Conservation (phyloP, 2,113 vertebrate genomes). For the Silurus glanis region DNA sequence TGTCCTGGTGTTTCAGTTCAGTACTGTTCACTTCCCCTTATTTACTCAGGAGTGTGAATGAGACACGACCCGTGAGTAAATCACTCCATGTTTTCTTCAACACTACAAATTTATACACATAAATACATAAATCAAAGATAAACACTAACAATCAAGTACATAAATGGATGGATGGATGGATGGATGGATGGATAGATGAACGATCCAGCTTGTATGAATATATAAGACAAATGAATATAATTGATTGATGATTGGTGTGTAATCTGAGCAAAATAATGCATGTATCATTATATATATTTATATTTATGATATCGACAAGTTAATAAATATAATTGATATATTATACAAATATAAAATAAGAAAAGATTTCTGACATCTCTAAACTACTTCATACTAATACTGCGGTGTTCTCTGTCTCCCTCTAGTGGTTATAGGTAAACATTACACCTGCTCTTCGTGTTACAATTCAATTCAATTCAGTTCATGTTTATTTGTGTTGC, state of each 20-base stretch:
- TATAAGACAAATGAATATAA: neutral
- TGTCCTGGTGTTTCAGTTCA: neutral
- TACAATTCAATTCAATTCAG: too few species aligned
- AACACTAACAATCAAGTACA: neutral
- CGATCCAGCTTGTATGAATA: neutral
- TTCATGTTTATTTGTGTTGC: too few species aligned
- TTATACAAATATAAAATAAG: neutral
- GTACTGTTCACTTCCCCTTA: neutral
- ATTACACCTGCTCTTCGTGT: neutral
- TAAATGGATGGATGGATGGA: too few species aligned
- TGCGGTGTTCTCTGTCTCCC: neutral
- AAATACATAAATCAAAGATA: neutral
- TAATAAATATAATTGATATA: neutral
- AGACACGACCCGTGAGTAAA: neutral
- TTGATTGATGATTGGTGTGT: neutral
- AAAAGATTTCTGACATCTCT: neutral
- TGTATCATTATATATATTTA: too few species aligned
- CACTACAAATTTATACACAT: neutral
- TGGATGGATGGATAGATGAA: too few species aligned
- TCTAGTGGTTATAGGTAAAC: neutral
- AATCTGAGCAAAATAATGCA: neutral
- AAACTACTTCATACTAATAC: neutral
- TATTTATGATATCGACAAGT: neutral
- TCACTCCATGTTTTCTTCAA: neutral
- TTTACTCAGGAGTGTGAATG: neutral